Evolutionary conservation across 2,797 vertebrate genomes (phyloP).

Genomic region (Balearica regulorum): DNA sequence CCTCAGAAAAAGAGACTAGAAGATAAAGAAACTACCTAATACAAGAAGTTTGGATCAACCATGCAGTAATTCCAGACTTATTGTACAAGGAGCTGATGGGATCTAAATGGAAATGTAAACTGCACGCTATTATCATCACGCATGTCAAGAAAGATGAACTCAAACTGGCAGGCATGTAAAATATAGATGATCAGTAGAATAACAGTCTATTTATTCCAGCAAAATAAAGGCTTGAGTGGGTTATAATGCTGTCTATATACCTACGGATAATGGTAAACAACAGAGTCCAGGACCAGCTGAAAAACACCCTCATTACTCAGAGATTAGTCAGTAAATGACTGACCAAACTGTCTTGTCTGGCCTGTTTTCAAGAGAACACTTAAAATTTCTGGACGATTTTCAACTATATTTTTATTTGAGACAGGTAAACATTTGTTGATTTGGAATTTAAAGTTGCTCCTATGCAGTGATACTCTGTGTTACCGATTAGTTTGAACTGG

Average conservation of each 20-base stretch:
- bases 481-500: neutral
- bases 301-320: neutral
- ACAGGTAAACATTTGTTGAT: neutral
- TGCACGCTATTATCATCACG: neutral
- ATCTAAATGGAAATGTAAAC: neutral
- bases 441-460: neutral
- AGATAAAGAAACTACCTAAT: neutral
- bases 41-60: neutral
- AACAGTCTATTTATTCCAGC: neutral
- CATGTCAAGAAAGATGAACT: neutral
- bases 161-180: neutral
- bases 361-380: neutral
- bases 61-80: neutral
- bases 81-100: neutral
- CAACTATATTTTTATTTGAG: neutral
- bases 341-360: neutral
- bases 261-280: neutral
- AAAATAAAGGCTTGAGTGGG: neutral
- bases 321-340: neutral
- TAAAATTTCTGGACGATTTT: neutral
- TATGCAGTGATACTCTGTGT: neutral
- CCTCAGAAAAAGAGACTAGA: neutral
- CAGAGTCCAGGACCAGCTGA: neutral
- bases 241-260: neutral
- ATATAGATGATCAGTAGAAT: neutral